These are phyloP conservation scores for Hirundo rustica DNA, from an alignment of 2,797 vertebrate genomes.

Conservation along the genomic window DNA sequence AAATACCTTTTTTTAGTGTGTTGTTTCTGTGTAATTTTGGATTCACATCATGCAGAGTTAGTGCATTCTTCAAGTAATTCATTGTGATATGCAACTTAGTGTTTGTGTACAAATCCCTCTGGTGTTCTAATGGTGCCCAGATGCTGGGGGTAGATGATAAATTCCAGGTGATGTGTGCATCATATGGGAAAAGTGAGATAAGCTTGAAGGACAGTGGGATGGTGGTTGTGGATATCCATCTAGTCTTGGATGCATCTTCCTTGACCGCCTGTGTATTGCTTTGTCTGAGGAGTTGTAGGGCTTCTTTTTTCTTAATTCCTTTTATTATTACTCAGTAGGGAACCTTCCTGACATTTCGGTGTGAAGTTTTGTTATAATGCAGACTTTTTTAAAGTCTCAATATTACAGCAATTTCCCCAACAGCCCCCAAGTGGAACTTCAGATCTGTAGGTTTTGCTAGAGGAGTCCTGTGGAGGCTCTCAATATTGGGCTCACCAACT, in stretches of 20 bases:
- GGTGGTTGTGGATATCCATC: neutral
- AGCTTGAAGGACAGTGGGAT: neutral
- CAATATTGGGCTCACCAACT: rapidly evolving
- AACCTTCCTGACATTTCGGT: neutral
- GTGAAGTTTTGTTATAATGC: neutral
- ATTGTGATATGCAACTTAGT: neutral
- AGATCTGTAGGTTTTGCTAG: neutral
- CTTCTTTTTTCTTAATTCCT: neutral
- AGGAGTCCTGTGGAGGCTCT: neutral
- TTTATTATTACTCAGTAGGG: neutral
- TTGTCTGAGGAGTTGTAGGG: neutral
- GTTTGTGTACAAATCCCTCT: neutral
- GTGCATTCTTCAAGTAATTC: neutral
- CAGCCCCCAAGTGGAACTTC: neutral
- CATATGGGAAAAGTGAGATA: neutral
- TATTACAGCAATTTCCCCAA: neutral
- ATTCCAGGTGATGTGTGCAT: neutral
- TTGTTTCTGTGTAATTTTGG: neutral
- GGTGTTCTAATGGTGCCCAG: neutral
- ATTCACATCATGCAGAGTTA: neutral
- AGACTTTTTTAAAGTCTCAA: neutral
- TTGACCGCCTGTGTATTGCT: neutral
- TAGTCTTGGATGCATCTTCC: neutral
- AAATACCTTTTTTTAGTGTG: neutral
- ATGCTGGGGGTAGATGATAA: neutral